Base-by-base conservation (phyloP, 1,140 invertebrate genomes). In the Contarinia nasturtii region DNA sequence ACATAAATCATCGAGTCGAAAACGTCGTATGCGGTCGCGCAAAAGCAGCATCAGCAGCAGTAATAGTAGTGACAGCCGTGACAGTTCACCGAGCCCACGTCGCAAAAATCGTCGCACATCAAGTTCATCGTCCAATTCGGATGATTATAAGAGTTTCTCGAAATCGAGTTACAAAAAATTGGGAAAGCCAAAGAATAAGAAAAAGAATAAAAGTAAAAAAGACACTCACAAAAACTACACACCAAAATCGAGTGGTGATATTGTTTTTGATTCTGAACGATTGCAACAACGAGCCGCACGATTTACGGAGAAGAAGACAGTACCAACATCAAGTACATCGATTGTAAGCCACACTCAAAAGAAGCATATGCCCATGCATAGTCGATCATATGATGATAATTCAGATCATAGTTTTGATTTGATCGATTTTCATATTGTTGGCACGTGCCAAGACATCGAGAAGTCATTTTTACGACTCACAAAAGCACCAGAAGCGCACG, bases 381-480 rank as follows among this genome's bases (percentile, higher is more conserved):
- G 18, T 33, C 20, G 17, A 45, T 45, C 43, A 40, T 64, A 72
- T 50, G n/a, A 27, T 10, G 72, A 74, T 48, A 77, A 77, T 53
- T 68, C 68, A 44, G 67, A 70, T 43, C 79, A 82, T 54, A 48
- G 27, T 20, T 79, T 86, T 67, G 84, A 88, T 67, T 77, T 83
- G 66, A 74, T 77, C 53, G 77, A 81, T 60, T 76, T 86, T 61
- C 84, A 91, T 66, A 87, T 97, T 61, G 82, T 96, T 48, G 94
- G 93, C 22, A 90, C 86, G 2, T 94, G 86, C 67, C 75, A 73
- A 60, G 82, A 94, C 63, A 67, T 98, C 52, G 93, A 97, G 64
- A 98, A 98, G 63, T 82, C 79, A 40, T 98, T 95, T 65, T 73
- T 98, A 41, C 73, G 94, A 55, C 74, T 98, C 5, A 98, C 94